A percentile compares a stretch with the other conserved stretches of the same genome.
Evolutionary conservation across 2,113 vertebrate genomes (phyloP).

Genomic region (Seriola rivoliana): DNA sequence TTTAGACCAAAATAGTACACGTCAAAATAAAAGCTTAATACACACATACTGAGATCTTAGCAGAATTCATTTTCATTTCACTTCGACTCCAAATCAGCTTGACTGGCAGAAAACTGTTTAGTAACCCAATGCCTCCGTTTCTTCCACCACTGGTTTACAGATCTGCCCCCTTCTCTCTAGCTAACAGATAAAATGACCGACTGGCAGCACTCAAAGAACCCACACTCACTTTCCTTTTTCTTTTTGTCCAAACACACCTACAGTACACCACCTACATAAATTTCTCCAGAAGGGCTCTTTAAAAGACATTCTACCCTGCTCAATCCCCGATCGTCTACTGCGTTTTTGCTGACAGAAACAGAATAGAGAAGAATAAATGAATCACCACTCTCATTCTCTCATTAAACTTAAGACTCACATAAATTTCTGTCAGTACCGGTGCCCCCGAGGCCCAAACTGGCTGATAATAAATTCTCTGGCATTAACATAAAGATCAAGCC

Average conservation of each 20-base stretch:
- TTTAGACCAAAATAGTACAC: background rate
- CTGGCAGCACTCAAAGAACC: conserved; percentile 14
- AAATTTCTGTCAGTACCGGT: conserved; percentile 44
- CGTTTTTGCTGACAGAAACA: conserved; percentile 50
- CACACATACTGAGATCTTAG: background rate
- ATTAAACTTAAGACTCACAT: conserved; percentile 46
- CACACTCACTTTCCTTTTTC: conserved; percentile 6
- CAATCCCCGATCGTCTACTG: conserved; percentile 19
- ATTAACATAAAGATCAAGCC: conserved; percentile 68
- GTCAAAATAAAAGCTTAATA: background rate
- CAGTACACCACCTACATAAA: conserved; percentile 11
- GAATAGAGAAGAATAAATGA: conserved; percentile 45
- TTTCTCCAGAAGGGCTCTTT: background rate
- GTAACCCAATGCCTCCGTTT: background rate
- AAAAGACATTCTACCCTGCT: conserved; percentile 13
- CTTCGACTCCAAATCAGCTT: background rate
- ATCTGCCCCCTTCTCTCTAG: background rate
- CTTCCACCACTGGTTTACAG: background rate
- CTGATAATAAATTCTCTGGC: conserved; percentile 69
- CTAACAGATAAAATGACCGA: conserved; percentile 10
- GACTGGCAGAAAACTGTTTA: background rate
- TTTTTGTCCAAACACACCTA: conserved; percentile 35
- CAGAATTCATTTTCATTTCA: background rate
- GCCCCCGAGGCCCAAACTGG: conserved; percentile 52
- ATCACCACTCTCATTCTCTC: conserved; percentile 40